Conservation (phyloP, 2,797 vertebrate species). For the Bradypodion ventrale region DNA sequence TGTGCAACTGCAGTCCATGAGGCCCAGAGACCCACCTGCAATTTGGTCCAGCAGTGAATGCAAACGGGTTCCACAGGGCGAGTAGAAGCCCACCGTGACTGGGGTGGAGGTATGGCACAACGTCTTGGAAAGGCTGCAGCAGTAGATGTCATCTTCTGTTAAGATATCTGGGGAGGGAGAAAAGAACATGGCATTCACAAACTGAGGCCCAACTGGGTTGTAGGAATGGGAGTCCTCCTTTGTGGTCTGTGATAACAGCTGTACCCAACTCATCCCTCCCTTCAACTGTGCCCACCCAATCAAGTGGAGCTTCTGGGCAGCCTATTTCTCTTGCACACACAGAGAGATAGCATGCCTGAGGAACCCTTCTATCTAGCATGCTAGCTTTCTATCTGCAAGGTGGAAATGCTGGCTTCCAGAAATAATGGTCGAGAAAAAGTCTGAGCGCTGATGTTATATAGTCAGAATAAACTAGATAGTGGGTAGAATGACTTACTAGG, state of each 20-base stretch:
- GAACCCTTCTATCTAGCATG: neutral
- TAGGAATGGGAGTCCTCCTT: neutral
- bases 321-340: neutral
- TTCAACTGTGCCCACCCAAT: neutral
- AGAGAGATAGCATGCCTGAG: neutral
- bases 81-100: constrained; percentile 89
- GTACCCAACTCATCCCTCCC: neutral
- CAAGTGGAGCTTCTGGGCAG: neutral
- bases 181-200: neutral
- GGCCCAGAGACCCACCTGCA: constrained; percentile 52
- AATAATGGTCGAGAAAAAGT: neutral
- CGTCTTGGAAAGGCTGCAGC: constrained; percentile 85
- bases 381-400: neutral
- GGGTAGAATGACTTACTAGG: no score
- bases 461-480: no score
- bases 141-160: constrained; percentile 84
- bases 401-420: neutral
- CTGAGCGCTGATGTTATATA: no score
- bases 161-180: constrained; percentile 47
- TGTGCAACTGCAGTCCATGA: no score
- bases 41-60: constrained; percentile 73
- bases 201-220: neutral
- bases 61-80: constrained; percentile 83
- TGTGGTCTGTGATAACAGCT: neutral
- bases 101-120: constrained; percentile 85